Conservation (phyloP, 1,140 invertebrate species). For the Hyposmocoma kahamanoa region DNA sequence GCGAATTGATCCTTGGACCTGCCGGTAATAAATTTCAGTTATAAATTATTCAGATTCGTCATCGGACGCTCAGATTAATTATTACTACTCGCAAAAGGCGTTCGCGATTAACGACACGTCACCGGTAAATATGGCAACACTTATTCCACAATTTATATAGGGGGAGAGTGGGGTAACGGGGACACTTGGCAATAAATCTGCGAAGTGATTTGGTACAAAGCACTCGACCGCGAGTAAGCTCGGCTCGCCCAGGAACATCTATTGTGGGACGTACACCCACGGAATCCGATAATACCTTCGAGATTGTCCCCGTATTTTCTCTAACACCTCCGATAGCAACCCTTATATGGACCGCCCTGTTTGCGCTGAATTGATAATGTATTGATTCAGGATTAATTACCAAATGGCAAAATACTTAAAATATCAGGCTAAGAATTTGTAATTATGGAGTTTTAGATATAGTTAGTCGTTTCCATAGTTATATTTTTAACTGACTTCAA, state of each 20-base stretch:
- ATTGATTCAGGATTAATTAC: conserved; percentile 24
- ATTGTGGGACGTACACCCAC: conserved; percentile 56
- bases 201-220: conserved; percentile 69
- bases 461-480: too few relatives aligned
- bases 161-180: conserved; percentile 54
- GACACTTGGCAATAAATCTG: conserved; percentile 65
- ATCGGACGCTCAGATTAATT: conserved; percentile 56
- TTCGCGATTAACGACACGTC: conserved; percentile 64
- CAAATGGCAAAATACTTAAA: conserved; percentile 16
- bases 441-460: too few relatives aligned
- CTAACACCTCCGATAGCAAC: conserved; percentile 57
- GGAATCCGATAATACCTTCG: conserved; percentile 66
- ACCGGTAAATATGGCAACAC: conserved; percentile 71
- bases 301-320: conserved; percentile 69
- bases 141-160: conserved; percentile 66
- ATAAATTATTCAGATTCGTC: conserved; percentile 69
- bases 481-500: too few relatives aligned
- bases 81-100: conserved; percentile 63
- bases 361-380: conserved; percentile 35
- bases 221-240: conserved; percentile 60
- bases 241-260: conserved; percentile 58
- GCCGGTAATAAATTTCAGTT: conserved; percentile 50
- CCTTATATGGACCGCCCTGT: conserved; percentile 27
- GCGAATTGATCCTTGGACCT: conserved; percentile 36
- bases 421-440: too few relatives aligned